Percentiles rank a stretch among this genome's conserved stretches.
Evolutionary conservation across 2,113 vertebrate genomes (phyloP).

Genomic region (Ramphastos sulfuratus): DNA sequence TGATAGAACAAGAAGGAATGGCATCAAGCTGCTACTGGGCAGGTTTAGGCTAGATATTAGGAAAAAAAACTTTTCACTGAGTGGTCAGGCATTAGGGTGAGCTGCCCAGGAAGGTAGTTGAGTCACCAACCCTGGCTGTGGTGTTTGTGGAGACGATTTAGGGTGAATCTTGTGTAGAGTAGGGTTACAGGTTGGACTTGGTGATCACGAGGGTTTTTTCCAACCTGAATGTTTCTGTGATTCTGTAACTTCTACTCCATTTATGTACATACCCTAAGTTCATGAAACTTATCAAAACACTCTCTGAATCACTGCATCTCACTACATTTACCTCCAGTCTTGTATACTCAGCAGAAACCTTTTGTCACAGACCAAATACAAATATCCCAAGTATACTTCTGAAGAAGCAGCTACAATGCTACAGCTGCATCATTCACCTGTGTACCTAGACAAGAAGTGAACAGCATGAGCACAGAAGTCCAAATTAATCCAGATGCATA

Average conservation of each 20-base stretch:
- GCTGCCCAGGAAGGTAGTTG: no score
- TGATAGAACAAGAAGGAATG: no score
- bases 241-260: neutral
- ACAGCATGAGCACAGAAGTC: neutral
- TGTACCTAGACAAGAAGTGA: neutral
- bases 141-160: no score
- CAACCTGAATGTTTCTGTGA: no score
- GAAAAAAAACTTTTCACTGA: no score
- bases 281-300: neutral
- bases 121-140: no score
- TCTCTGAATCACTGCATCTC: neutral
- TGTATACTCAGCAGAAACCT: neutral
- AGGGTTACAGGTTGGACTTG: no score
- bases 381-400: neutral
- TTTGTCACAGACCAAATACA: fast-evolving
- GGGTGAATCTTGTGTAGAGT: no score
- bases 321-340: neutral
- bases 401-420: neutral
- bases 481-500: slow-evolving; percentile 60
- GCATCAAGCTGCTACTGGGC: no score
- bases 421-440: neutral
- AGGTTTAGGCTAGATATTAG: no score
- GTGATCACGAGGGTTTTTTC: no score
- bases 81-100: no score
- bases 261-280: neutral